Evolutionary conservation across 1,140 invertebrate genomes (phyloP), one percentile per base, ranked within the genome.

Genomic region (Dufourea novaeangliae): DNA sequence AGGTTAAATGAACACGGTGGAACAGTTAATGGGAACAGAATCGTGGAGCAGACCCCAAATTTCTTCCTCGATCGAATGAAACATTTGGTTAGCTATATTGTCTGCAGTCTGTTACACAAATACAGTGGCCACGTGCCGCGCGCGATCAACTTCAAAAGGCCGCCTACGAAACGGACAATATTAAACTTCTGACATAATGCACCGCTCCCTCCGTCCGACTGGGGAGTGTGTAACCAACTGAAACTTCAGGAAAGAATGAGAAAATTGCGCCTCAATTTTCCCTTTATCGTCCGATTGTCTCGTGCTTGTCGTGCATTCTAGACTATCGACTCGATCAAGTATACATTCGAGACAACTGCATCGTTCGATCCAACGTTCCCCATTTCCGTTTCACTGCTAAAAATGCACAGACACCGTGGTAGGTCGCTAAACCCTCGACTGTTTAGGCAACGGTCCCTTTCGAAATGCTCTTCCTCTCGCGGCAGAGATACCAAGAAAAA

Each of bases 61-160:
- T 54, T 34, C 20, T 41, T 68, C 41, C 61, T 56, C 50, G 32
- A 32, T 44, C 56, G 52, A 67, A 67, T 25, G 46, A 37, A 34
- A 54, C 71, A 59, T 78, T 82, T 66, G 50, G 25, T 29, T 71
- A 78, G 61, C 29, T 77, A 66, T 56, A 44, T 78, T 50, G 71
- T 87, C 80, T 72, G 80, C 79, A 83, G 84, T 88, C 86, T 88
- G 89, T 89, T 88, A 88, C 85, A 87, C 86, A 87, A 88, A 90
- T 88, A 87, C 80, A 89, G 83, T 82, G 83, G 88, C 78, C 90
- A 90, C 90, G 89, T 91, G 90, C 66, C 87, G 32, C 3, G 63
- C 67, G 82, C 62, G 82, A 76, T 59, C 59, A 54, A 75, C 79
- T 82, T 84, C 80, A 85, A 86, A 87, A 82, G 87, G 77, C 54